Evolutionary conservation across 2,888 invertebrate species (phyloP), one percentile per base, ranked within the genome.

Genomic region (Epistrophe eligans): DNA sequence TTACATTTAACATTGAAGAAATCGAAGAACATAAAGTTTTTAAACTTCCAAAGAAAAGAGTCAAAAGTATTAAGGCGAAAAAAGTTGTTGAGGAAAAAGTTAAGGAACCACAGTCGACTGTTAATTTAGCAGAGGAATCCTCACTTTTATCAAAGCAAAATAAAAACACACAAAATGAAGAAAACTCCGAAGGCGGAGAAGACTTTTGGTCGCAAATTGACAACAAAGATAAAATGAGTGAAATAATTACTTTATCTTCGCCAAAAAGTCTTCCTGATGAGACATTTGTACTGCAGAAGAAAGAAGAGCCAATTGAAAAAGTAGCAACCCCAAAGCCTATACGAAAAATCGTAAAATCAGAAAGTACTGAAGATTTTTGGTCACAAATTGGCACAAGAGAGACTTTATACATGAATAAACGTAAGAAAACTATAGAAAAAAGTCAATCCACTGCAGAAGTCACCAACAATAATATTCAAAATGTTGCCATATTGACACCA

Each of bases 361-460:
- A 92, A 2, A 92, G 92, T 73, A 91, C 91, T 4, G 92, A 93
- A 77, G 95, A 95, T 90, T 95, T 95, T 92, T 95, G 95, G 95
- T 94, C 94, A 35, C 94, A 94, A 92, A 95, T 95, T 84, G 95
- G 95, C 6, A 94, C 94, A 89, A 92, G 95, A 82, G 95, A 95
- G 92, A 95, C 95, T n/a, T 92, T 95, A 55, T 95, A 95, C 90
- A 94, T 95, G 90, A 92, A 92, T 72, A 94, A 94, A 89, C 93
- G 95, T 83, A 95, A 94, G 90, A 93, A 94, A 91, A 91, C 93
- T 58, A 89, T 94, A 58, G 91, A 93, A 38, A 94, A 94, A 84
- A 91, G 90, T 15, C 93, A 91, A 89, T 77, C 24, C 4, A 4
- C 40, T 1, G 24, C 13, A 24, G 70, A 70, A 40, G 28, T 10